phyloP scores from a whole-genome alignment of 2,888 invertebrate species.

The Scelioninae gen. 1 region DNA sequence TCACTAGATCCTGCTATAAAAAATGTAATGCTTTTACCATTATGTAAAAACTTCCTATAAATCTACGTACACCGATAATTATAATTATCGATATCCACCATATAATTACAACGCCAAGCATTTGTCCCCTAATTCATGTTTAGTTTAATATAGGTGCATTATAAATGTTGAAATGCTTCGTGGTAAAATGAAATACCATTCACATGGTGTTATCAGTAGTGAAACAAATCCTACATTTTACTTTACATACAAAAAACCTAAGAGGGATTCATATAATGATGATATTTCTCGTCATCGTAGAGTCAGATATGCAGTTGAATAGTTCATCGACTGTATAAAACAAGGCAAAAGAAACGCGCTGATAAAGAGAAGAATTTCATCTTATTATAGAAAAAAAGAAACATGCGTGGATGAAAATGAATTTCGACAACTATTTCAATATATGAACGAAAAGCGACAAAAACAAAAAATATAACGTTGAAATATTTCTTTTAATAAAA shows the following conservation, averaged over 20 bases:
- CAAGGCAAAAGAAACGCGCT: conserved; percentile 29
- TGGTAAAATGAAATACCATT: conserved; percentile 58
- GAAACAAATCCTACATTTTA: conserved; percentile 61
- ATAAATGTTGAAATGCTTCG: conserved; percentile 58
- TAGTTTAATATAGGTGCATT: conserved; percentile 12
- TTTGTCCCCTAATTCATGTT: conserved; percentile 40
- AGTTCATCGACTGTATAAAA: conserved; percentile 47
- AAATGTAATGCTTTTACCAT: no score
- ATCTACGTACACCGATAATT: conserved; percentile 13
- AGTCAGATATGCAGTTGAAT: conserved; percentile 44
- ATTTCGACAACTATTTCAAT: conserved; percentile 53
- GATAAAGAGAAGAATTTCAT: conserved; percentile 61
- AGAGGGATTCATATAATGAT: conserved; percentile 65
- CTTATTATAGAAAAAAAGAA: conserved; percentile 41
- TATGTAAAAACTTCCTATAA: conserved; percentile 17
- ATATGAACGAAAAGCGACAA: conserved; percentile 4
- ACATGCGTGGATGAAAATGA: conserved; percentile 44
- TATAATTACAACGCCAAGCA: conserved; percentile 14
- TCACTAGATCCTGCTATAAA: no score
- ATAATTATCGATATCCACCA: conserved; percentile 30
- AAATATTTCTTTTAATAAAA: conserved; percentile 52
- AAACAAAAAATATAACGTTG: conserved; percentile 25
- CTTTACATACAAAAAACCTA: conserved; percentile 56
- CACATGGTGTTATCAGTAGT: conserved; percentile 55
- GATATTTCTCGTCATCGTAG: conserved; percentile 62